These are phyloP conservation scores for Plebejus anna DNA, from an alignment of 2,888 invertebrate genomes.

Conservation along the genomic window DNA sequence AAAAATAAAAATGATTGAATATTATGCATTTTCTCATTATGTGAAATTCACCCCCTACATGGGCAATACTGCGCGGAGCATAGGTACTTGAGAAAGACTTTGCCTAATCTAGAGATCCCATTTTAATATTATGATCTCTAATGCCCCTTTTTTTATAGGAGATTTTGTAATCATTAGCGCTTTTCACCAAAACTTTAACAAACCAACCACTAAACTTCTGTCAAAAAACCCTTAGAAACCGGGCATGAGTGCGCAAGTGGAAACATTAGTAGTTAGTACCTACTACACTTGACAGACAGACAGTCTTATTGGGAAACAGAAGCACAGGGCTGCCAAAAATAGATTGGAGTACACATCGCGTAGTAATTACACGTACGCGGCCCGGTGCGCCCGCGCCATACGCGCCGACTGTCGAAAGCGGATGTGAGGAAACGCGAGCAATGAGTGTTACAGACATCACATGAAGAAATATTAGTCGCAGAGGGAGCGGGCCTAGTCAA, in stretches of 20 bases:
- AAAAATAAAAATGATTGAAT: neutral
- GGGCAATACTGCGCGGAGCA: no score
- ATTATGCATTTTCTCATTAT: no score
- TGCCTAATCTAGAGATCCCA: no score
- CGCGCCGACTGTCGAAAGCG: conserved; percentile 13
- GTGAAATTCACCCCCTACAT: no score
- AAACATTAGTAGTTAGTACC: neutral
- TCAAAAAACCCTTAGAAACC: no score
- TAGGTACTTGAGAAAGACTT: no score
- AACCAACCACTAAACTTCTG: no score
- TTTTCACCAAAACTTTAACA: no score
- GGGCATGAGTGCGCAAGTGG: no score
- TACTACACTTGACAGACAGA: neutral
- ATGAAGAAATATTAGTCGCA: neutral
- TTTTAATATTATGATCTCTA: no score
- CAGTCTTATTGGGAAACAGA: neutral
- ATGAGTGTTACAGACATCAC: neutral
- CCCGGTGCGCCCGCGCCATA: neutral
- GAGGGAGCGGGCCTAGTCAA: neutral
- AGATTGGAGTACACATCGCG: neutral
- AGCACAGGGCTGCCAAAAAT: neutral
- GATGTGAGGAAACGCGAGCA: conserved; percentile 18
- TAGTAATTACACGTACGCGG: conserved; percentile 20
- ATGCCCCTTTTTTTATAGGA: no score
- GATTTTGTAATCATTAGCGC: no score